Conservation (phyloP, 2,113 vertebrate genomes). For the Nycticryphes semicollaris region DNA sequence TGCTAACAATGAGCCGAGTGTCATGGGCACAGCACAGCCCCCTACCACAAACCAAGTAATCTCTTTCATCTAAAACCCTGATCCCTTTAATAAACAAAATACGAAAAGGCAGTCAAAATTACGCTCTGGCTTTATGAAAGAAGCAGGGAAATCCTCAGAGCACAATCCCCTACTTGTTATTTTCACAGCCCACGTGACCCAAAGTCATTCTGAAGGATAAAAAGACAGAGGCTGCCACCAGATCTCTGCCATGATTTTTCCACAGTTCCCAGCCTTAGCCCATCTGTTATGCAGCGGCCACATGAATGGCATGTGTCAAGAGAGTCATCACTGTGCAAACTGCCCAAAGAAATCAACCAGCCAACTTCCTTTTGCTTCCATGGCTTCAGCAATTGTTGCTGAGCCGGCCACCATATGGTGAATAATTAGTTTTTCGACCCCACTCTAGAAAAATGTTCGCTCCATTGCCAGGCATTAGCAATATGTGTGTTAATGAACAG, state of each 20-base stretch:
- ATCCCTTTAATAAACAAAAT: constrained; percentile 90
- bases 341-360: constrained; percentile 82
- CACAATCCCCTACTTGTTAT: constrained; percentile 92
- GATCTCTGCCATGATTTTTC: constrained; percentile 87
- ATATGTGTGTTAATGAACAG: constrained; percentile 82
- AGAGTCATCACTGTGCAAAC: constrained; percentile 85
- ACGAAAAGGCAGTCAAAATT: constrained; percentile 83
- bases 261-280: constrained; percentile 88
- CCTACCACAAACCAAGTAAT: constrained; percentile 79
- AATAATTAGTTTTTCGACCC: constrained; percentile 96
- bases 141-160: constrained; percentile 80
- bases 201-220: constrained; percentile 88
- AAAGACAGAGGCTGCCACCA: constrained; percentile 83
- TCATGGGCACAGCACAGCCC: constrained; percentile 72
- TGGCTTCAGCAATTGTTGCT: constrained; percentile 82
- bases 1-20: constrained; percentile 77
- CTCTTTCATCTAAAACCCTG: constrained; percentile 84
- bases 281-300: constrained; percentile 90
- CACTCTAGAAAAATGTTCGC: constrained; percentile 83
- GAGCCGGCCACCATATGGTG: constrained; percentile 92
- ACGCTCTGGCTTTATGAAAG: constrained; percentile 82
- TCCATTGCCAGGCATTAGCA: constrained; percentile 79
- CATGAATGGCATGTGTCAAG: constrained; percentile 96
- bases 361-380: constrained; percentile 83
- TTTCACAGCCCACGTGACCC: constrained; percentile 83